Base-by-base conservation (phyloP, 2,888 invertebrate genomes). In the Ophioninae sp. region DNA sequence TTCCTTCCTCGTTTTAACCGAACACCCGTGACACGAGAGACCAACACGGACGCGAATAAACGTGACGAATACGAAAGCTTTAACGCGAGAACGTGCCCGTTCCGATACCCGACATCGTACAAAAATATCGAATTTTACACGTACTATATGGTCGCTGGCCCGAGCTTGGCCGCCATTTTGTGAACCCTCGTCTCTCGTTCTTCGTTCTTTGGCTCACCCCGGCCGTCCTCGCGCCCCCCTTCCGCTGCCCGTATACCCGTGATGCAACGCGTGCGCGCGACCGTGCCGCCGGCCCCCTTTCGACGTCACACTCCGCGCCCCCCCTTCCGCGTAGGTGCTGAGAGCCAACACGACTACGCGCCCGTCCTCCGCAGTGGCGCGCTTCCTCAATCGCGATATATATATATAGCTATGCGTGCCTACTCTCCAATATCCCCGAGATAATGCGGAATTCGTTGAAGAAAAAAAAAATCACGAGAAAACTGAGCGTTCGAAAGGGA, bases 141-240 rank as follows among this genome's bases (percentile, higher is more conserved):
- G 91, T 89, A 91, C 93, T 93, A 92, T 92, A 91, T 92, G 91
- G 86, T 91, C 90, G 88, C 88, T 78, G 89, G 87, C 88, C 87
- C 86, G 88, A 90, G 91, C 90, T 89, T 89, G 89, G 90, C 91
- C 90, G 92, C 93, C 93, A 93, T 93, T 92, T 93, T 93, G 89
- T 93, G 92, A 89, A 90, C 90, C 79, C 82, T 89, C 88, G 88
- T 88, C 89, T 91, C 88, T 74, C 69, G 79, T 79, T 79, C 79
- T 79, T 79, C 84, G 86, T 86, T 87, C 90, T 88, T 88, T 89
- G 88, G 88, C 79, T 86, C 89, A 86, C 87, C 88, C 85, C 79
- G 68, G 77, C 79, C 79, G 80, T 69, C 83, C 73, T 68, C 68
- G 70, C 76, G 75, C 77, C 50, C 50, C 50, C 50, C 50, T 50